Evolutionary conservation across 2,797 vertebrate species (phyloP), one percentile per base, ranked within the genome.

Genomic region (Eurystomus glaucurus): DNA sequence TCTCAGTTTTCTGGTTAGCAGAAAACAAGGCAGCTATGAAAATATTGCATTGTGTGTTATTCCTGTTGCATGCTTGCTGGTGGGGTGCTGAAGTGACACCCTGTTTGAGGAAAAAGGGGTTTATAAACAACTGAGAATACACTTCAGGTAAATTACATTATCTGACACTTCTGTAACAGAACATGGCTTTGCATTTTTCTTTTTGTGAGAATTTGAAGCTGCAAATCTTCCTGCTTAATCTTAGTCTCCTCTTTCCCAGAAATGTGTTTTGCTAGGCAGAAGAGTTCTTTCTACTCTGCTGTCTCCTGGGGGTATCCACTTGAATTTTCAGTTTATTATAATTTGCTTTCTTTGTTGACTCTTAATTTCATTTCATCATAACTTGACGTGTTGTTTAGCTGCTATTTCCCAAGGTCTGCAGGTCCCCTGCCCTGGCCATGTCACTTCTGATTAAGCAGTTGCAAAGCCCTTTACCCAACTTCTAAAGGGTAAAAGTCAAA

Each of bases 321-420:
- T 28, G 41, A 69, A 85, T 61, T 97, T 94, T 82, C 46, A 84
- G 96, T 97, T 95, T 92, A 92, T 95, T 94, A 84, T 90, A 75
- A 96, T 91, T 85, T 76, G 25, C 58, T 93, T 92, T 95, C 80
- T 94, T 96, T 79, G 58, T 95, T 92, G 96, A 93, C 85, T 95
- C 96, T 93, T 97, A 92, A 96, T 97, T 97, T 94, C 60, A 90
- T 97, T 98, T 97, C 95, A 93, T 97, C 96, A 85, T 97, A 97
- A 97, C 88, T 95, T 92, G 85, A 84, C 85, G 45, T 61, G 22
- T 97, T 97, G 93, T 97, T 97, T 94, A 83, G 71, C 91, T 97
- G 96, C 94, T 93, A 29, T 97, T 98, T 93, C 78, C 91, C 93
- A 96, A 87, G 85, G 75, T 97, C 93, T 95, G 60, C 90, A 93